Conservation (phyloP, 2,888 invertebrate genomes). For the Elaeidobius kamerunicus region DNA sequence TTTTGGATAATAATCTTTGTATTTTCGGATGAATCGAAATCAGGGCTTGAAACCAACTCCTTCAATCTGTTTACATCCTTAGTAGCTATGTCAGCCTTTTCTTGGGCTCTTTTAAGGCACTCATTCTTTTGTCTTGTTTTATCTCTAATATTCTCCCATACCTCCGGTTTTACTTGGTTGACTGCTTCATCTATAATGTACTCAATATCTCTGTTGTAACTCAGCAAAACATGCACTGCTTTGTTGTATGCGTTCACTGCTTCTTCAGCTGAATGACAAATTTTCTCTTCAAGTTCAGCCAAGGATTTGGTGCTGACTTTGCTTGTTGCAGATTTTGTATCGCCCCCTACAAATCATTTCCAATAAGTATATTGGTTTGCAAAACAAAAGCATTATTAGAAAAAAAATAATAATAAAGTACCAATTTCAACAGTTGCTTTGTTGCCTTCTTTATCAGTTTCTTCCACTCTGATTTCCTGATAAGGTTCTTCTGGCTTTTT, state of each 20-base stretch:
- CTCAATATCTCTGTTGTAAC: constrained; percentile 56
- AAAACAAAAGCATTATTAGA: too few species aligned
- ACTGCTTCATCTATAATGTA: constrained; percentile 60
- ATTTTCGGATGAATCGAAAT: constrained; percentile 47
- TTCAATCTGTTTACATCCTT: constrained; percentile 49
- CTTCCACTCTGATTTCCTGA: constrained; percentile 52
- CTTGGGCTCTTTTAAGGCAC: constrained; percentile 56
- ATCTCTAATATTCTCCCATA: constrained; percentile 58
- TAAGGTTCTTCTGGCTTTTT: too few species aligned
- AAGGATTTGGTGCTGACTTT: constrained; percentile 51
- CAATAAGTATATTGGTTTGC: too few species aligned
- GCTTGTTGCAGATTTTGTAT: constrained; percentile 38
- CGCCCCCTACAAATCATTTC: constrained; percentile 34
- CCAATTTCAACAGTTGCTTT: constrained; percentile 46
- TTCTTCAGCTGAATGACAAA: constrained; percentile 56
- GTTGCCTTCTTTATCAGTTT: constrained; percentile 44
- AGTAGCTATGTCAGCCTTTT: constrained; percentile 51
- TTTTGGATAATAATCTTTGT: constrained; percentile 54
- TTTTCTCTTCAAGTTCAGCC: constrained; percentile 56
- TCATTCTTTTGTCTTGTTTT: constrained; percentile 58
- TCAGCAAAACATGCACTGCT: constrained; percentile 58
- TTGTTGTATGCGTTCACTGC: constrained; percentile 66
- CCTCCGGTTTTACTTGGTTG: constrained; percentile 57
- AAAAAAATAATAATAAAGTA: too few species aligned
- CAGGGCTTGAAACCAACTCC: constrained; percentile 46